Conservation (phyloP, 2,888 invertebrate species). For the Carpatolechia fugitivella region DNA sequence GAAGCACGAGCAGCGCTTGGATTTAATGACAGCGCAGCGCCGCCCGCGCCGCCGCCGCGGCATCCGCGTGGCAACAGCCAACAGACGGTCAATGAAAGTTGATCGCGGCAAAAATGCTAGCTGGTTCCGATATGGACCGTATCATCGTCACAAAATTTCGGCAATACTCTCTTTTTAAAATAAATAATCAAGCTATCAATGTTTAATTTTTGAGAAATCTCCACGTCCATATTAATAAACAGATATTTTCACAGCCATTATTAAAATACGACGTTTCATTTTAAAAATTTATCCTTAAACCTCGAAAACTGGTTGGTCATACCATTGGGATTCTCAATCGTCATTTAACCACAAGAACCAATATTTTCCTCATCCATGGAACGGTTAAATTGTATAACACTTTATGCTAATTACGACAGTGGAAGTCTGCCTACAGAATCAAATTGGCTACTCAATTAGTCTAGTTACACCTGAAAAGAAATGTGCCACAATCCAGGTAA, state of each 20-base stretch:
- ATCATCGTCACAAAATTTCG: neutral
- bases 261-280: no score
- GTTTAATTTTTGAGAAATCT: no score
- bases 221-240: no score
- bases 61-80: constrained; percentile 77
- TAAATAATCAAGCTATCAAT: no score
- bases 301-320: neutral
- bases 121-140: constrained; percentile 46
- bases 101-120: constrained; percentile 64
- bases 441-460: neutral
- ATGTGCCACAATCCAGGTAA: neutral
- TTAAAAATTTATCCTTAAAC: neutral
- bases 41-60: constrained; percentile 42
- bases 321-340: neutral
- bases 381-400: no score
- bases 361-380: no score
- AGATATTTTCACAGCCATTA: no score
- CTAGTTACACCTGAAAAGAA: constrained; percentile 2
- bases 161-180: no score
- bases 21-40: constrained; percentile 66
- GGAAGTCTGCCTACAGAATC: neutral
- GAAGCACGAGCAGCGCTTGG: constrained; percentile 65
- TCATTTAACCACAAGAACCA: no score
- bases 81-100: constrained; percentile 75
- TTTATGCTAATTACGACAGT: neutral